phyloP scores from a whole-genome alignment of 2,113 vertebrate species.

The Burhinus oedicnemus region DNA sequence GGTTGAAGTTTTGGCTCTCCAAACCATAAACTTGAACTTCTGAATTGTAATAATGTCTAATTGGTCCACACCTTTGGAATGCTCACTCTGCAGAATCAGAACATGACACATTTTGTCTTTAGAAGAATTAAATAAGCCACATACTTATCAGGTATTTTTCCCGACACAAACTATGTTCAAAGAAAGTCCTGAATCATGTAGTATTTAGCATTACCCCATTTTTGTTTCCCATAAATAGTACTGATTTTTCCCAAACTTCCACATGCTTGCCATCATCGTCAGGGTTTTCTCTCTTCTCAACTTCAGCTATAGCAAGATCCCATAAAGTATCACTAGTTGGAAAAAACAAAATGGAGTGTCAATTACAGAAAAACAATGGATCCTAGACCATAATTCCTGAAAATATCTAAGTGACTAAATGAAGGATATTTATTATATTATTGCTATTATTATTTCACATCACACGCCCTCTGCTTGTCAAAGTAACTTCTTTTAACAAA shows the following conservation, averaged over 20 bases:
- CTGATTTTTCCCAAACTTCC: slow-evolving; percentile 80
- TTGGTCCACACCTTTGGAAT: not conserved
- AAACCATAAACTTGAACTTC: not conserved
- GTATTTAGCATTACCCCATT: slow-evolving; percentile 77
- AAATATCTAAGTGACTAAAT: not conserved
- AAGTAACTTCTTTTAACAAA: not conserved
- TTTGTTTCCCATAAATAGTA: slow-evolving; percentile 93
- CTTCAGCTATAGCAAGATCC: slow-evolving; percentile 89
- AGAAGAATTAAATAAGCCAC: not conserved
- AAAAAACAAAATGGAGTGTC: not conserved
- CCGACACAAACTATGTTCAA: not conserved
- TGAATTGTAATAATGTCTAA: not conserved
- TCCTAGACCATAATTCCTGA: not conserved
- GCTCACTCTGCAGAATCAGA: not conserved
- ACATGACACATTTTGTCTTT: not conserved
- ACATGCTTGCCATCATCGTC: not conserved
- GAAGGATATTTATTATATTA: not conserved
- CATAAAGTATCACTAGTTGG: slow-evolving; percentile 85
- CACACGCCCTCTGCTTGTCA: fast-evolving
- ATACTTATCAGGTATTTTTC: not conserved
- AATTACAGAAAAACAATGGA: not conserved
- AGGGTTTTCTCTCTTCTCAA: slow-evolving; percentile 71
- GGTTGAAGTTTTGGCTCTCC: not conserved
- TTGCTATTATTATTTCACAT: not conserved
- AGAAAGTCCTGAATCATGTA: not conserved